These are phyloP conservation scores for Atopsyche davidsoni DNA, from an alignment of 1,140 invertebrate species.

Conservation along the genomic window DNA sequence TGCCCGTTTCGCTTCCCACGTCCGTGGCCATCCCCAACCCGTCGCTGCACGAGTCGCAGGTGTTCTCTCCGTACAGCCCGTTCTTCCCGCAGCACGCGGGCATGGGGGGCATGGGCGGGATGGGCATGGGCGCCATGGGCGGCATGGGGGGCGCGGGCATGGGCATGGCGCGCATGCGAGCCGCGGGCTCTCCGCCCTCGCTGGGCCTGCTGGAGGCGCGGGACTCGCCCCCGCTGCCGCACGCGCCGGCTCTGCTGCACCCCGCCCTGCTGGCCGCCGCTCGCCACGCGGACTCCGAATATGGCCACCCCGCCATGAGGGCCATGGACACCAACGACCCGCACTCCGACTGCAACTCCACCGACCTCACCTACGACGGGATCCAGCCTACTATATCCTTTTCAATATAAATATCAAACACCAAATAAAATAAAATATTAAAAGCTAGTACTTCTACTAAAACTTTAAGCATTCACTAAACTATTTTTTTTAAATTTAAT, in stretches of 20 bases:
- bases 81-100: slow-evolving; percentile 62
- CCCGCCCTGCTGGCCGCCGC: slow-evolving; percentile 72
- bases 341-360: slow-evolving; percentile 82
- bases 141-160: slow-evolving; percentile 44
- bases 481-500: too few species aligned
- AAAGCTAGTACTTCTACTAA: too few species aligned
- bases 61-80: slow-evolving; percentile 84
- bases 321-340: slow-evolving; percentile 76
- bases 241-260: slow-evolving; percentile 72
- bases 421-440: too few species aligned
- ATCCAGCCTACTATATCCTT: slow-evolving; percentile 94
- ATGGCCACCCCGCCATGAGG: slow-evolving; percentile 53
- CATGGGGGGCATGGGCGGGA: slow-evolving; percentile 41
- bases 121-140: slow-evolving; percentile 50
- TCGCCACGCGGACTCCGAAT: slow-evolving; percentile 71
- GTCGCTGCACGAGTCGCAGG: slow-evolving; percentile 88
- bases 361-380: slow-evolving; percentile 80
- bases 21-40: slow-evolving; percentile 95
- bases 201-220: slow-evolving; percentile 61
- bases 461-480: too few species aligned
- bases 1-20: slow-evolving; percentile 82
- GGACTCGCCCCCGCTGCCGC: slow-evolving; percentile 72
- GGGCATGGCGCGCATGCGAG: slow-evolving; percentile 44
- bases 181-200: slow-evolving; percentile 53
- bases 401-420: slow-evolving; percentile 58